These are phyloP conservation scores for Neomonachus schauinslandi DNA, from an alignment of 2,113 vertebrate species.

Conservation along the genomic window DNA sequence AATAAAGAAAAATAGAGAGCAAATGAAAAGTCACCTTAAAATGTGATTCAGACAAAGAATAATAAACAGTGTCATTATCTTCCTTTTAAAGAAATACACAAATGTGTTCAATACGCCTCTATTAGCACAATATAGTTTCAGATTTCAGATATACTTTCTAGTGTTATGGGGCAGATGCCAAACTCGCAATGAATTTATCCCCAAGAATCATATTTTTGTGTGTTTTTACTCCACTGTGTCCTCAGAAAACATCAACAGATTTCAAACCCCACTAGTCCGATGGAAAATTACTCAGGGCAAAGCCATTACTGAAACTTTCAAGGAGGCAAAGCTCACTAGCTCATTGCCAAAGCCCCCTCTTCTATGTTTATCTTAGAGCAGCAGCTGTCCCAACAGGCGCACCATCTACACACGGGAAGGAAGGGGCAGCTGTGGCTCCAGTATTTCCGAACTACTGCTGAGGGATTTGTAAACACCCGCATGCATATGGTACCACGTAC, in stretches of 20 bases:
- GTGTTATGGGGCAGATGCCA: slow-evolving; percentile 60
- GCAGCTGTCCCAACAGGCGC: slow-evolving; percentile 2
- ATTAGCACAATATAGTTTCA: slow-evolving; percentile 64
- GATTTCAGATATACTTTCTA: slow-evolving; percentile 72
- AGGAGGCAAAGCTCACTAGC: neutral
- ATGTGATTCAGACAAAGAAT: slow-evolving; percentile 70
- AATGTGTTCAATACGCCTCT: slow-evolving; percentile 57
- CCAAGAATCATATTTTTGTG: slow-evolving; percentile 63
- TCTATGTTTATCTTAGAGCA: neutral
- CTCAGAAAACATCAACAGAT: slow-evolving; percentile 76
- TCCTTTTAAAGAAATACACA: slow-evolving; percentile 69
- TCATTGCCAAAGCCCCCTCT: neutral
- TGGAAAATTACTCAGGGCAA: slow-evolving; percentile 73
- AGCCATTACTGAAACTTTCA: slow-evolving; percentile 57
- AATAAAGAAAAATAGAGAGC: slow-evolving; percentile 60
- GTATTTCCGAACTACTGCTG: neutral
- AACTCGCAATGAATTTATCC: slow-evolving; percentile 69
- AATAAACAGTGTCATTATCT: slow-evolving; percentile 62
- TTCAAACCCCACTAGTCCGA: slow-evolving; percentile 56
- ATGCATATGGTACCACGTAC: neutral
- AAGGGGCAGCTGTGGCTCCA: neutral
- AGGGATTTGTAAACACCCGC: neutral
- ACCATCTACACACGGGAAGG: neutral
- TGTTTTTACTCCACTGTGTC: slow-evolving; percentile 68
- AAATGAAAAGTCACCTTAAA: slow-evolving; percentile 72